Percentiles rank a stretch among this genome's conserved stretches.
These are phyloP conservation scores for Drosophila subobscura DNA, from an alignment of 1,140 invertebrate species.

Conservation along the genomic window DNA sequence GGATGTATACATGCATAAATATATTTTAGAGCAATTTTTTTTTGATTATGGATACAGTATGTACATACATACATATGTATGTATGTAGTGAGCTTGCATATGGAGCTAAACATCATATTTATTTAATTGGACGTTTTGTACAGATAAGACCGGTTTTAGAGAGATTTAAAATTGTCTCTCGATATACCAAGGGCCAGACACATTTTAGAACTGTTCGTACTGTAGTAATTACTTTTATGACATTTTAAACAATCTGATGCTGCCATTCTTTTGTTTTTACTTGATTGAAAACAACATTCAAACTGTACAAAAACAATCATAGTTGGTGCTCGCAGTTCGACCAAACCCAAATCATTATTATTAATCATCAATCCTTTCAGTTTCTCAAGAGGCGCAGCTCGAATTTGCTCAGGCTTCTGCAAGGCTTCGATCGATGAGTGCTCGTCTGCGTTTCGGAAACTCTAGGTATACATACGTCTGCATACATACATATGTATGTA, in stretches of 20 bases:
- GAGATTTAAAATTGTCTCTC: conserved; percentile 11
- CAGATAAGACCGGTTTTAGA: conserved; percentile 27
- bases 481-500: no score
- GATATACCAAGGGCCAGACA: not conserved
- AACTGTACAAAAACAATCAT: conserved; percentile 36
- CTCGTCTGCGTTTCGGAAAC: not conserved
- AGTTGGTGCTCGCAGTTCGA: conserved; percentile 9
- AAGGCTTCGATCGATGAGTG: conserved; percentile 60
- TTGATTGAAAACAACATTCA: conserved; percentile 40
- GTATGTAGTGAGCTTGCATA: conserved; percentile 1
- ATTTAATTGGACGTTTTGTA: conserved; percentile 50
- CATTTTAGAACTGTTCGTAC: conserved; percentile 9
- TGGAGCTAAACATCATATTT: conserved; percentile 25
- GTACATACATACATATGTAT: not conserved
- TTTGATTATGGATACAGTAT: conserved; percentile 18
- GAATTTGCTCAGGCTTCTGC: conserved; percentile 57
- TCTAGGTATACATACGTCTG: not conserved
- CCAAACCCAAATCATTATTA: not conserved
- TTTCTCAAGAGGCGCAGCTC: conserved; percentile 61
- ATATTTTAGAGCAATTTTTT: conserved; percentile 67
- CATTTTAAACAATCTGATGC: not conserved
- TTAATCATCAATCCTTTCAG: conserved; percentile 37
- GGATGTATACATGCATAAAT: conserved; percentile 30
- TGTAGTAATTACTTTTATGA: conserved; percentile 14
- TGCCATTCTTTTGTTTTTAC: conserved; percentile 13